Conservation (phyloP, 1,140 invertebrate species). For the Nylanderia fulva region DNA sequence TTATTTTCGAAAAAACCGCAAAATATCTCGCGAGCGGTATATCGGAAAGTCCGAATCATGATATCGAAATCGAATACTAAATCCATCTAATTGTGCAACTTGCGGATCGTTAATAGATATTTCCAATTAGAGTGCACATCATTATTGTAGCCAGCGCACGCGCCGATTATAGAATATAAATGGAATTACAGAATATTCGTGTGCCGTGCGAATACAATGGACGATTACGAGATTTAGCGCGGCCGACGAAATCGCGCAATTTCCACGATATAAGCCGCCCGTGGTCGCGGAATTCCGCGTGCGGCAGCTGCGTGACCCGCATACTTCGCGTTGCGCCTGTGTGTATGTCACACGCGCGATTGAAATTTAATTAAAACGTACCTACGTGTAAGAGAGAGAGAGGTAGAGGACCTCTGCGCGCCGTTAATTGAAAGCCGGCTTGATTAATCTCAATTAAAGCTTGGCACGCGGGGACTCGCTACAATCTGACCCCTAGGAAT, state of each 20-base stretch:
- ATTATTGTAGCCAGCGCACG: conserved; percentile 25
- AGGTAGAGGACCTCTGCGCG: no score
- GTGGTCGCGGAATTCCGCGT: conserved; percentile 46
- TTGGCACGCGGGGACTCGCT: background rate
- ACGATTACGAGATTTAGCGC: conserved; percentile 57
- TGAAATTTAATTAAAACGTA: conserved; percentile 71
- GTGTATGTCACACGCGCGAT: conserved; percentile 62
- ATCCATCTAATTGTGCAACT: conserved; percentile 48
- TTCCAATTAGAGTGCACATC: conserved; percentile 50
- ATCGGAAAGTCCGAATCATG: background rate
- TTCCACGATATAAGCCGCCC: conserved; percentile 37
- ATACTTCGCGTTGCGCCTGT: conserved; percentile 40
- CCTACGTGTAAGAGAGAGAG: background rate
- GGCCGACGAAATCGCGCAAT: conserved; percentile 52
- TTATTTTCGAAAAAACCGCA: background rate
- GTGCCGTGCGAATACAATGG: conserved; percentile 23
- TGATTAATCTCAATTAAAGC: conserved; percentile 70
- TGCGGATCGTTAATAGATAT: conserved; percentile 50
- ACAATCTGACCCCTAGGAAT: background rate
- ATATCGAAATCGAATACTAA: conserved; percentile 35
- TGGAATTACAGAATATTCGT: conserved; percentile 53
- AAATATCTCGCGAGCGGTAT: background rate
- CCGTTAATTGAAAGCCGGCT: conserved; percentile 62
- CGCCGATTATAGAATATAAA: conserved; percentile 53
- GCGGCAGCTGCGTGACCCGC: conserved; percentile 50